Evolutionary conservation across 2,113 vertebrate genomes (phyloP).

Genomic region (Taurulus bubalis): DNA sequence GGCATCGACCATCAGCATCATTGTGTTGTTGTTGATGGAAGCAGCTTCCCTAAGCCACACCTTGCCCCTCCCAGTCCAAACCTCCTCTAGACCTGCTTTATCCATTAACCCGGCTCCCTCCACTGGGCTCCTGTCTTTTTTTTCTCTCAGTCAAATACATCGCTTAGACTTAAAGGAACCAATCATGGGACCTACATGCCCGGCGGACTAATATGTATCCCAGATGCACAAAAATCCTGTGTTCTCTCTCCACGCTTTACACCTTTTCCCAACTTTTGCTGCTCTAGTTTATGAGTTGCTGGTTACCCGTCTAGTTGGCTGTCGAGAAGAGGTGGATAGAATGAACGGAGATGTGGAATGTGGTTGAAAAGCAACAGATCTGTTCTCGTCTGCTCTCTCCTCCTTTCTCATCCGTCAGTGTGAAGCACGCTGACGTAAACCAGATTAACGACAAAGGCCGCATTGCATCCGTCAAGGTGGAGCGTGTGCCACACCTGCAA

Average conservation of each 20-base stretch:
- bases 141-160: constrained; percentile 54
- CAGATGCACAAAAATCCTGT: constrained; percentile 67
- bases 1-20: constrained; percentile 6
- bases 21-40: constrained; percentile 22
- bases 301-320: neutral
- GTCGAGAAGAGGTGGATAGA: neutral
- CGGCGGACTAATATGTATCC: constrained; percentile 76
- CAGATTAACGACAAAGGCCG: constrained; percentile 19
- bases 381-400: too few species aligned
- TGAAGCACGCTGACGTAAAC: constrained; percentile 22
- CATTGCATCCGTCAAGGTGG: constrained; percentile 32
- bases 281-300: too few species aligned
- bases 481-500: constrained; percentile 36
- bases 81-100: constrained; percentile 67
- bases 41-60: constrained; percentile 49
- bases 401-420: neutral
- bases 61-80: constrained; percentile 42
- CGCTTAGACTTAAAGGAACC: constrained; percentile 49
- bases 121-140: constrained; percentile 40
- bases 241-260: constrained; percentile 78
- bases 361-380: too few species aligned
- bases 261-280: constrained; percentile 57
- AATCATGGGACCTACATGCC: constrained; percentile 72
- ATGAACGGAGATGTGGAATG: constrained; percentile 1
- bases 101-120: constrained; percentile 59